Conservation (phyloP, 2,888 invertebrate genomes). For the Mesochorus sp. region DNA sequence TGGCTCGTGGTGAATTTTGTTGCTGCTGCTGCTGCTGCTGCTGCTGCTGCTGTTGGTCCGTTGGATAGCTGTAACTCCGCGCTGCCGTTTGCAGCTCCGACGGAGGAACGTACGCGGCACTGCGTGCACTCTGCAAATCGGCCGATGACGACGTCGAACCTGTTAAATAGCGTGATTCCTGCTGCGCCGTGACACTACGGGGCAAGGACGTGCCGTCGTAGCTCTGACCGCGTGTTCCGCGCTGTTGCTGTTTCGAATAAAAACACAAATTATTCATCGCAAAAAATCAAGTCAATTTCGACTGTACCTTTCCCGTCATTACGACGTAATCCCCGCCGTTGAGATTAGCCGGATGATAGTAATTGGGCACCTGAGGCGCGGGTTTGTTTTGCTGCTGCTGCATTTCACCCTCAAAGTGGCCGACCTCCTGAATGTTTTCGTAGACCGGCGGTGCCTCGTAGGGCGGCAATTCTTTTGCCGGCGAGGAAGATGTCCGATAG, state of each 20-base stretch:
- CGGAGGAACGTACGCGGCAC: constrained; percentile 78
- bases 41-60: constrained; percentile 70
- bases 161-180: constrained; percentile 70
- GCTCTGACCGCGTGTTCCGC: constrained; percentile 74
- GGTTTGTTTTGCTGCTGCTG: constrained; percentile 77
- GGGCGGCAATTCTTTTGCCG: constrained; percentile 84
- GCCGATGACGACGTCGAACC: constrained; percentile 69
- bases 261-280: neutral
- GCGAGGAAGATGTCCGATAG: constrained; percentile 84
- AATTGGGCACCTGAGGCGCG: constrained; percentile 82
- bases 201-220: constrained; percentile 75
- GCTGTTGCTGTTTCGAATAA: constrained; percentile 61
- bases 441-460: constrained; percentile 85
- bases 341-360: constrained; percentile 85
- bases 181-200: constrained; percentile 65
- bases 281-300: neutral
- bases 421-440: constrained; percentile 86
- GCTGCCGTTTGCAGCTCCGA: constrained; percentile 77
- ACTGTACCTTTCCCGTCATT: constrained; percentile 87
- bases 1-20: constrained; percentile 73
- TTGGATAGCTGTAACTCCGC: constrained; percentile 70
- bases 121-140: constrained; percentile 76
- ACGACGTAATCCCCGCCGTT: constrained; percentile 91
- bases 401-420: constrained; percentile 71
- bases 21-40: constrained; percentile 62